Percentiles rank a stretch among this genome's conserved stretches.
Evolutionary conservation across 2,888 invertebrate genomes (phyloP).

Genomic region (Mesopsocus fuscifrons): DNA sequence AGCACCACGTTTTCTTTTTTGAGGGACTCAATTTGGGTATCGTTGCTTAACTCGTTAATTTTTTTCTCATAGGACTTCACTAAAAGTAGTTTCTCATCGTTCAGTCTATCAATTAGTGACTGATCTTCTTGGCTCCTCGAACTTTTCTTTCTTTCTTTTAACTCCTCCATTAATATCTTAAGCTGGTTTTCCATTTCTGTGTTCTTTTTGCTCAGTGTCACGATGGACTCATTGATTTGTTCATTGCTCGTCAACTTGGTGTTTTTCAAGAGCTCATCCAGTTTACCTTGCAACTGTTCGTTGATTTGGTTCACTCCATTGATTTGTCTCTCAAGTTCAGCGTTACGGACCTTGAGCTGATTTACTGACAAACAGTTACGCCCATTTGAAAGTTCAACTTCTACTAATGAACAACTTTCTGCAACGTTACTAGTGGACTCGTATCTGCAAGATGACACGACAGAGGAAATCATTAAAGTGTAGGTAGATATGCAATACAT

Average conservation of each 20-base stretch:
- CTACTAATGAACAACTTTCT: no score
- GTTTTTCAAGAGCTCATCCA: background rate
- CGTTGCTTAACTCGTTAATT: no score
- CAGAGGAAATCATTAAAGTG: no score
- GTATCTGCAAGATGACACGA: no score
- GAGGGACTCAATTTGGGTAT: slow-evolving; percentile 1
- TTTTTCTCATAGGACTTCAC: slow-evolving; percentile 7
- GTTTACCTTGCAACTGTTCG: slow-evolving; percentile 1
- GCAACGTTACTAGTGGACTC: no score
- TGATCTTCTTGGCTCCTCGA: slow-evolving; percentile 7
- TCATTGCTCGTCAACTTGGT: background rate
- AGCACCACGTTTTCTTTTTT: slow-evolving; percentile 11
- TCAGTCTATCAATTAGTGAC: slow-evolving; percentile 6
- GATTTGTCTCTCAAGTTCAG: slow-evolving; percentile 8
- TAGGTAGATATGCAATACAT: no score
- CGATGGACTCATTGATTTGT: slow-evolving; percentile 4
- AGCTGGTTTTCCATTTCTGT: slow-evolving; percentile 8
- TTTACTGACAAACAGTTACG: slow-evolving; percentile 5
- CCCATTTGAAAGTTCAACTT: background rate
- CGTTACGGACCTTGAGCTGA: slow-evolving; percentile 7
- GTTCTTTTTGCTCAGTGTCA: slow-evolving; percentile 11
- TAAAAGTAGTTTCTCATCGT: slow-evolving; percentile 4
- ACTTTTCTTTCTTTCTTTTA: slow-evolving; percentile 5
- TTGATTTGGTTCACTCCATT: slow-evolving; percentile 11
- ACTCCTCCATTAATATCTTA: slow-evolving; percentile 6